Evolutionary conservation across 2,888 invertebrate genomes (phyloP), one percentile per base, ranked within the genome.

Genomic region (Poecilus cupreus): DNA sequence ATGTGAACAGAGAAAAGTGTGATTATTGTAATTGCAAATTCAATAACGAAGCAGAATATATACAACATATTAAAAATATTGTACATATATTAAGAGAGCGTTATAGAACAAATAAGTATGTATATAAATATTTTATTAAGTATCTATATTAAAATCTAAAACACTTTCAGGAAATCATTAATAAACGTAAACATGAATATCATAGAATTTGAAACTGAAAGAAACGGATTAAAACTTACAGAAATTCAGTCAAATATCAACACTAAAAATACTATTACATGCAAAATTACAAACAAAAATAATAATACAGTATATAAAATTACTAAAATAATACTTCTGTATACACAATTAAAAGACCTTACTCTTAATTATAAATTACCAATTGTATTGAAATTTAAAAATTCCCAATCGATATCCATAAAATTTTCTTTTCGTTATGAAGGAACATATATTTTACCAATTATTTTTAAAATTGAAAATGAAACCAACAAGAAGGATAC

Each of bases 81-180:
- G 11, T 24, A n/a, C 82, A 83, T 64, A 76, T 26, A 10, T 76
- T 83, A 54, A 37, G 64, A 26, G 57, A 82, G 5, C 43, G 11
- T 18, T 76, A 82, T 6, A 70, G 77, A 11, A 83, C 54, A 72
- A 72, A 70, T 74, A 82, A 57, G 82, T 83, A 82, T 26, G 72
- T 72, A 81, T 11, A 37, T 81, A 39, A 57, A 16, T n/a, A n/a
- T n/a, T 26, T 60, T 22, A 1, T 18, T 18, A 18, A 68, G 16
- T 26, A 22, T 43, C 6, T 22, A 13, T 70, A 32, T 54, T 22
- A 26, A 13, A 16, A 26, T 11, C n/a, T 20, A 8, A 37, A 70
- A 64, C 68, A 22, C 24, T 57, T 80, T 54, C 24, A 80, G 80
- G 18, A 39, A 72, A 39, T 70, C 70, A 3, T 24, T 80, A 10